Evolutionary conservation across 2,888 invertebrate species (phyloP).

Genomic region (Cosmopolites sordidus): DNA sequence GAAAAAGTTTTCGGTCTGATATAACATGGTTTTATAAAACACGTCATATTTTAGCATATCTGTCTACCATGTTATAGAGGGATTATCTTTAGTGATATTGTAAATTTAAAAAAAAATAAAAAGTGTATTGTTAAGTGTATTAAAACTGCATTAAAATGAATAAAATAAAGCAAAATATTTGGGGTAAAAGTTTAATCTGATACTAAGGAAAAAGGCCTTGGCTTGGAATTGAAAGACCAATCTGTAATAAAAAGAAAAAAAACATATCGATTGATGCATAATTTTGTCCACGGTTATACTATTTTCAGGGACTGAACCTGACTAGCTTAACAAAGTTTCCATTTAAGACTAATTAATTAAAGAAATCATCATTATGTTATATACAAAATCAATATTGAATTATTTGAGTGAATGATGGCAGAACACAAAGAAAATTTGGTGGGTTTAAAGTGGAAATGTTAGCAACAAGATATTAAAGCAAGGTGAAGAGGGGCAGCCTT

Average conservation of each 20-base stretch:
- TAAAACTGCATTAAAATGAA: too few species aligned
- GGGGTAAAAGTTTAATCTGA: constrained; percentile 44
- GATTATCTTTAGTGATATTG: too few species aligned
- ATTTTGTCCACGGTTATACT: constrained; percentile 32
- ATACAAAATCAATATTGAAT: too few species aligned
- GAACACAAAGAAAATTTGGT: not conserved
- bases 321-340: not conserved
- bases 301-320: constrained; percentile 30
- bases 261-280: not conserved
- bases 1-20: too few species aligned
- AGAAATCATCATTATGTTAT: too few species aligned
- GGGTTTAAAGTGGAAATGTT: constrained; percentile 5
- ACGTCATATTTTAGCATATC: too few species aligned
- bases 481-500: not conserved
- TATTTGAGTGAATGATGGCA: not conserved
- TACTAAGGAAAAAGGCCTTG: constrained; percentile 57
- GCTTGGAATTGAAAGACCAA: constrained; percentile 58
- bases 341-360: too few species aligned
- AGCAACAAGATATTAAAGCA: constrained; percentile 16
- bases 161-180: not conserved
- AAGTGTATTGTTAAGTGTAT: too few species aligned
- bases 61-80: too few species aligned
- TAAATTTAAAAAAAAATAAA: too few species aligned
- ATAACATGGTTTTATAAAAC: too few species aligned
- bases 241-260: constrained; percentile 50